Evolutionary conservation across 2,797 vertebrate genomes (phyloP), one percentile per base, ranked within the genome.

Genomic region (Oreortyx pictus): DNA sequence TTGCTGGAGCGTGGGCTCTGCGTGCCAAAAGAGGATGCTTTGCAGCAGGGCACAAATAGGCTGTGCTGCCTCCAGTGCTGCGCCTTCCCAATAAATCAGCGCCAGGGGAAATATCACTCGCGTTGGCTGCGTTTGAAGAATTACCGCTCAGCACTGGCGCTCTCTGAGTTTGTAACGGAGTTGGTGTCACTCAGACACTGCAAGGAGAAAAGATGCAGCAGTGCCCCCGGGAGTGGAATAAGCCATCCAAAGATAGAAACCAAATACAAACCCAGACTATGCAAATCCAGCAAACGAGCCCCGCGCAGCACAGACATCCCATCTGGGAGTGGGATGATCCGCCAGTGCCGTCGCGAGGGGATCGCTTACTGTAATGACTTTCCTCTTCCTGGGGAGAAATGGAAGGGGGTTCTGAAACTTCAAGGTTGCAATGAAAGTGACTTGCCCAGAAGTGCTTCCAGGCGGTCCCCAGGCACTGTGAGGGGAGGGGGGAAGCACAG

Each of bases 231-330:
- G 89, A 89, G 47, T 24, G 67, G 62, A 93, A 76, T 65, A 90
- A 94, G 62, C 94, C 66, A 61, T 94, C 62, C 87, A 88, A 88
- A 89, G 76, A 74, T 78, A 70, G 89, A 82, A 94, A 91, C 86
- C 90, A 89, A 95, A 96, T 96, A 88, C 82, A 87, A 96, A 92
- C 76, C 59, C 91, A 94, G 86, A 93, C 94, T 90, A 95, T 89
- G 90, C 82, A 93, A 90, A 90, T 93, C 76, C 81, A 94, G 92
- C 92, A 90, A 87, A 94, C 41, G 12, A 94, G 93, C 86, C 25
- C 85, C 89, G 66, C 82, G 79, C 60, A 94, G 44, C 85, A 31
- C 92, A 89, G 91, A 83, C 95, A 89, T 92, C 94, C 93, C 95
- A 93, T 94, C 90, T 95, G 90, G 94, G 90, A 95, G 93, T 73